Base-by-base conservation (phyloP, 2,113 vertebrate species). In the Triplophysa siluroides region DNA sequence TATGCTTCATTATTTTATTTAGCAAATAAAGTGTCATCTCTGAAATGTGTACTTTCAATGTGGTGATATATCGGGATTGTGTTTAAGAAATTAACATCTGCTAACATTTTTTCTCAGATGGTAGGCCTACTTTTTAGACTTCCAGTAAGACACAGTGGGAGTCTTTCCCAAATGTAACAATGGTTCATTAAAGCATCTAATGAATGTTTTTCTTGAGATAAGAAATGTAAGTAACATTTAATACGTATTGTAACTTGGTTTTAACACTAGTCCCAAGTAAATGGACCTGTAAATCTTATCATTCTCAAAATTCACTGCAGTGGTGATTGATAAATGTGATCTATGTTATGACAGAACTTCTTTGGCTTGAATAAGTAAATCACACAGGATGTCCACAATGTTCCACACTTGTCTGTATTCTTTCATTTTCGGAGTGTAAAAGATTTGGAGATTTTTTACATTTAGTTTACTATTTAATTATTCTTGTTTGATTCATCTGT, bases 1-100 rank as follows among this genome's bases (percentile, higher is more conserved):
- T 74, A 69, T 75, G 75, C 56, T 83, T 81, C 74, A 87, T 80
- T 85, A 83, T 86, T 78, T 26, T 67, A 84, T 88, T 83, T 81
- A 78, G 82, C 78, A 73, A 70, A 76, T 67, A 86, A 78, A 82
- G 76, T 78, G 66, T 76, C 73, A 79, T 63, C 54, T 70, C 78
- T 77, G 38, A 83, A 67, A 78, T 77, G 76, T 69, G 71, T 70
- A 56, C 58, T 29, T 23, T 65, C 23, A 66, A 21, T 72, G 45
- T 71, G 78, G 38, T 78, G 81, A 78, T 72, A 68, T 68, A 76
- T 82, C 58, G 79, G 68, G 52, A 56, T 68, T 74, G 54, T 64
- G 26, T 79, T 78, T 69, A 81, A 78, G 63, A 60, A 76, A 69
- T 69, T 54, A 38, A 54, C 43, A 60, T 3, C 56, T 78, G 68